These are phyloP conservation scores for Rhinoraja longicauda DNA, from an alignment of 2,797 vertebrate species.

Conservation along the genomic window DNA sequence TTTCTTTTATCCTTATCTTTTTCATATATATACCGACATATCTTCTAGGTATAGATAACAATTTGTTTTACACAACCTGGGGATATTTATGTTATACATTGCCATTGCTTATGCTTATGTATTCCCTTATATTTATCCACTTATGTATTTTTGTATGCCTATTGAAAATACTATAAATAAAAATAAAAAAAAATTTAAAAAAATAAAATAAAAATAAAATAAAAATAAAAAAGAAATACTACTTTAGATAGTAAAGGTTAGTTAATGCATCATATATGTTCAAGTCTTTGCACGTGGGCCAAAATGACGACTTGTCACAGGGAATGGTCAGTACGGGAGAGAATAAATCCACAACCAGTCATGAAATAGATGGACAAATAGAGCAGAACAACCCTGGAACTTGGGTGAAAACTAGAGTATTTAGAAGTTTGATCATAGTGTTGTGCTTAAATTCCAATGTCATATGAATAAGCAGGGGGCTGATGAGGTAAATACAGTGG, in stretches of 20 bases:
- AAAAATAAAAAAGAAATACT: too few relatives aligned
- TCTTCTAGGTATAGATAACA: too few relatives aligned
- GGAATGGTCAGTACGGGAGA: neutral
- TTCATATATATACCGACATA: too few relatives aligned
- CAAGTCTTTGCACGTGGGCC: neutral
- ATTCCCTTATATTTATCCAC: too few relatives aligned
- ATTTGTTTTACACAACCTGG: too few relatives aligned
- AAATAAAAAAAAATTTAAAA: too few relatives aligned
- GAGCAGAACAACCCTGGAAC: neutral
- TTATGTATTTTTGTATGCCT: too few relatives aligned
- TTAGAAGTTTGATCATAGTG: neutral
- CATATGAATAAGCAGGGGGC: neutral
- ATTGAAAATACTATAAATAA: too few relatives aligned
- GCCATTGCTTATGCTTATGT: too few relatives aligned
- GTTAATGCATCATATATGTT: neutral
- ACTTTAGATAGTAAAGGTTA: neutral
- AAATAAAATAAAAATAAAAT: too few relatives aligned
- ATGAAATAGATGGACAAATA: neutral
- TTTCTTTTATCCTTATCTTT: too few relatives aligned
- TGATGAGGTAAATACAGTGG: neutral
- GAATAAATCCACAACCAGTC: neutral
- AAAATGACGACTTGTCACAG: neutral
- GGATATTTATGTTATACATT: too few relatives aligned
- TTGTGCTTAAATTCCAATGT: neutral
- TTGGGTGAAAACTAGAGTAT: neutral